Evolutionary conservation across 1,140 invertebrate species (phyloP).

Genomic region (Chrysomallon squamiferum): DNA sequence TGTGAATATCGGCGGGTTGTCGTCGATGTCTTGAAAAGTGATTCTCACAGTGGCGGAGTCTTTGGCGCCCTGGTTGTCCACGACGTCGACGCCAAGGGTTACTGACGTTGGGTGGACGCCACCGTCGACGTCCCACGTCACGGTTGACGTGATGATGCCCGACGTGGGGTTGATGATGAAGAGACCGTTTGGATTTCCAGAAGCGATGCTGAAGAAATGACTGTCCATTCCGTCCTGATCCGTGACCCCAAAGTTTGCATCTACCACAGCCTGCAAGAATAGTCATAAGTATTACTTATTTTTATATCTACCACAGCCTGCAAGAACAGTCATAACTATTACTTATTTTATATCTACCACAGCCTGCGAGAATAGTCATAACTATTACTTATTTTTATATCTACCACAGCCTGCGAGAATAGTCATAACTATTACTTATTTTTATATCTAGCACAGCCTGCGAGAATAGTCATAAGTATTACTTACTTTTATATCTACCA

Average conservation of each 20-base stretch:
- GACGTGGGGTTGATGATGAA: slow-evolving; percentile 25
- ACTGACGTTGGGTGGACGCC: slow-evolving; percentile 15
- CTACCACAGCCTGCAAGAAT: slow-evolving; percentile 4
- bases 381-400: too few species aligned
- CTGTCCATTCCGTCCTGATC: slow-evolving; percentile 10
- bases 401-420: too few species aligned
- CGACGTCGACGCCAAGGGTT: slow-evolving; percentile 17
- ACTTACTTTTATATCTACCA: too few species aligned
- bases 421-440: too few species aligned
- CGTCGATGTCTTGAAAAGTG: too few species aligned
- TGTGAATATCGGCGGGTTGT: too few species aligned
- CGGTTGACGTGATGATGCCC: slow-evolving; percentile 22
- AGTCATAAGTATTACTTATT: too few species aligned
- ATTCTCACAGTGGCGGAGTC: too few species aligned
- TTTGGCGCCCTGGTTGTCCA: too few species aligned
- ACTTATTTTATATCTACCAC: slow-evolving; percentile 3
- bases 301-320: slow-evolving; percentile 11
- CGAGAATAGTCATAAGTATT: too few species aligned
- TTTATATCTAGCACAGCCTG: too few species aligned
- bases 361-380: slow-evolving; percentile 1
- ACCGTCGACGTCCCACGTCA: slow-evolving; percentile 26
- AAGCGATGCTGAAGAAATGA: slow-evolving; percentile 11
- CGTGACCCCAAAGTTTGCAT: slow-evolving; percentile 3
- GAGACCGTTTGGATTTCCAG: slow-evolving; percentile 12
- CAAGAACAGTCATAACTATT: background rate